A percentile compares a stretch with the other conserved stretches of the same genome.
These are phyloP conservation scores for Ciconia stormi DNA, from an alignment of 2,113 vertebrate species.

Conservation along the genomic window DNA sequence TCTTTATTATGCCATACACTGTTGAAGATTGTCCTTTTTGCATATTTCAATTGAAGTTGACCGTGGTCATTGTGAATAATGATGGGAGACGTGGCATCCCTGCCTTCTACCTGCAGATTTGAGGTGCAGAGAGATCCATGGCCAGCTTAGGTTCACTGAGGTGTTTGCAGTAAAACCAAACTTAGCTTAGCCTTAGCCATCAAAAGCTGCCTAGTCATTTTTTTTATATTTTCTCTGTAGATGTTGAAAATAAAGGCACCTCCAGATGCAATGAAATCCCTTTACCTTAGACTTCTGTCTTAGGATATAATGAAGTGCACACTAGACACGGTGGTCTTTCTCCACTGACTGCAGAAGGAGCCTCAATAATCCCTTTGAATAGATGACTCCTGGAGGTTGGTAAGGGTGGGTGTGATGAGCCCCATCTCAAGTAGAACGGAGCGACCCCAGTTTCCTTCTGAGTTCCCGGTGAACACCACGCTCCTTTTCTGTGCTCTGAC, in stretches of 20 bases:
- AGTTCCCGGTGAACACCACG: fast-evolving
- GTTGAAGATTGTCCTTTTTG: not conserved
- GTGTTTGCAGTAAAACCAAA: not conserved
- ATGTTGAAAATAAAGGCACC: not conserved
- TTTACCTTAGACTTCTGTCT: not conserved
- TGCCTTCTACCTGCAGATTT: not conserved
- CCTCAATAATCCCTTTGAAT: not conserved
- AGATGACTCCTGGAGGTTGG: not conserved
- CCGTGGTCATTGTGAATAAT: not conserved
- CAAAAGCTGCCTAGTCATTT: not conserved
- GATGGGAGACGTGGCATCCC: not conserved
- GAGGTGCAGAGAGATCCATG: not conserved
- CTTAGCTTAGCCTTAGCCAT: not conserved
- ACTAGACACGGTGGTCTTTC: not conserved
- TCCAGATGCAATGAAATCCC: not conserved
- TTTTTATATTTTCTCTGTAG: not conserved
- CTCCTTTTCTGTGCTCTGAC: not conserved
- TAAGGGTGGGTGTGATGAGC: not conserved
- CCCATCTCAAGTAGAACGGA: not conserved
- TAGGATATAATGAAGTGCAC: not conserved
- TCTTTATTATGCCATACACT: not conserved
- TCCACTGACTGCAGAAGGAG: not conserved
- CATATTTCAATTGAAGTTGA: not conserved
- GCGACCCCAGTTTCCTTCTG: not conserved
- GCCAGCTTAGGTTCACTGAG: not conserved